A percentile compares a stretch with the other conserved stretches of the same genome.
These are phyloP conservation scores for Drosophila bipectinata DNA, from an alignment of 1,140 invertebrate genomes.

Conservation along the genomic window DNA sequence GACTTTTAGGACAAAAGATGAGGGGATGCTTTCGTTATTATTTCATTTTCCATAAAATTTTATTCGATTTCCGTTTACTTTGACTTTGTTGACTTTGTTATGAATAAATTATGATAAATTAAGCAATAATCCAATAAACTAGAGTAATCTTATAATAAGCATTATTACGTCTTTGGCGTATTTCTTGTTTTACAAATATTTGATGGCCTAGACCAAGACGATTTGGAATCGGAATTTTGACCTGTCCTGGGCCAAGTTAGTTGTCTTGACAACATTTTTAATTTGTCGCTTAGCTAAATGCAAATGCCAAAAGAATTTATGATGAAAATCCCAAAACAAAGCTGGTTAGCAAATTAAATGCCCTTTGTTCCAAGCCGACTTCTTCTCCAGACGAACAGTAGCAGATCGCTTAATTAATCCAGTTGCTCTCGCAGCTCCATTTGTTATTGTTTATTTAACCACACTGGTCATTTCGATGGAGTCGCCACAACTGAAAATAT, in stretches of 20 bases:
- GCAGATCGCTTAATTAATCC: constrained; percentile 55
- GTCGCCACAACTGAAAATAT: constrained; percentile 75
- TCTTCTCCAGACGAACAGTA: constrained; percentile 46
- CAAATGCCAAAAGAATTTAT: constrained; percentile 50
- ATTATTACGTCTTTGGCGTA: constrained; percentile 70
- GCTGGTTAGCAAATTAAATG: constrained; percentile 47
- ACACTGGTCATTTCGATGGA: constrained; percentile 65
- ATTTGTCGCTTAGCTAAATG: constrained; percentile 61
- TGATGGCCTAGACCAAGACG: constrained; percentile 33
- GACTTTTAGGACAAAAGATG: neutral
- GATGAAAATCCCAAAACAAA: constrained; percentile 48
- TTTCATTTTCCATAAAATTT: constrained; percentile 55
- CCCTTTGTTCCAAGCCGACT: constrained; percentile 65
- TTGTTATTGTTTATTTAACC: constrained; percentile 56
- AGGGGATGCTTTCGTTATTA: neutral
- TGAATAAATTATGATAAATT: constrained; percentile 83
- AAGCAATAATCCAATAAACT: constrained; percentile 79
- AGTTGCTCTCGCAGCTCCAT: constrained; percentile 40
- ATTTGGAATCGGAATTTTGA: constrained; percentile 36
- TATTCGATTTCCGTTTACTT: constrained; percentile 55
- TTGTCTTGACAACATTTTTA: constrained; percentile 59
- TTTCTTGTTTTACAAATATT: constrained; percentile 53
- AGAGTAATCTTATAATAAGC: constrained; percentile 68
- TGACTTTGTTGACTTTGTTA: constrained; percentile 30
- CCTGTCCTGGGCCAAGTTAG: constrained; percentile 32